Evolutionary conservation across 2,797 vertebrate species (phyloP).

Genomic region (Intellagama lesueurii): DNA sequence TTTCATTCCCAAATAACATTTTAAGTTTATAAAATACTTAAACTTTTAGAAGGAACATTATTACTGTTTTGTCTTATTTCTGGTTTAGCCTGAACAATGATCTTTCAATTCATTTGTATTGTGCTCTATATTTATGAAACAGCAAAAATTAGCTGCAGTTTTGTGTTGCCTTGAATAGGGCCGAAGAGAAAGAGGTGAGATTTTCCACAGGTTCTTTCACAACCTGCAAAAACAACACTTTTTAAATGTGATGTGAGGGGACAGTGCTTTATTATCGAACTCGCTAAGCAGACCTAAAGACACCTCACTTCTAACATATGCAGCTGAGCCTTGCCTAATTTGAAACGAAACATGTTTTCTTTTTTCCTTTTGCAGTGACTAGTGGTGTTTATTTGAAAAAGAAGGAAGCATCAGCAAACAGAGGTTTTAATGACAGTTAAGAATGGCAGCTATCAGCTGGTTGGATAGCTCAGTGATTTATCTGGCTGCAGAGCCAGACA

Average conservation of each 20-base stretch:
- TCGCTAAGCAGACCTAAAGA: background rate
- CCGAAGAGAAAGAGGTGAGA: background rate
- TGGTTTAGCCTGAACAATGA: background rate
- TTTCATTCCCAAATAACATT: background rate
- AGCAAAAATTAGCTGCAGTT: too few species aligned
- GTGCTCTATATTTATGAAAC: background rate
- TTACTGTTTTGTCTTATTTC: background rate
- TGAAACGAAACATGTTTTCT: background rate
- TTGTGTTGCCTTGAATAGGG: background rate
- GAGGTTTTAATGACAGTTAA: conserved; percentile 18
- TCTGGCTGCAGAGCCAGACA: too few species aligned
- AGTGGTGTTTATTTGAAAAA: background rate
- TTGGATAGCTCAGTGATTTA: too few species aligned
- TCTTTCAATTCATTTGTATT: background rate
- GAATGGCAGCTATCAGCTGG: background rate
- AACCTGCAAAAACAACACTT: background rate
- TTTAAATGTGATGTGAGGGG: background rate
- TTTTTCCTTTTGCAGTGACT: background rate
- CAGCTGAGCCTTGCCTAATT: background rate
- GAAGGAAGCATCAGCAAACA: too few species aligned
- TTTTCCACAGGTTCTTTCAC: background rate
- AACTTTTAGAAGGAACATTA: background rate
- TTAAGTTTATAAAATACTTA: background rate
- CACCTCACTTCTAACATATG: background rate
- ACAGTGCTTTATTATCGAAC: background rate